These are phyloP conservation scores for Muntiacus muntjak DNA, from an alignment of 2,113 vertebrate species.

Conservation along the genomic window DNA sequence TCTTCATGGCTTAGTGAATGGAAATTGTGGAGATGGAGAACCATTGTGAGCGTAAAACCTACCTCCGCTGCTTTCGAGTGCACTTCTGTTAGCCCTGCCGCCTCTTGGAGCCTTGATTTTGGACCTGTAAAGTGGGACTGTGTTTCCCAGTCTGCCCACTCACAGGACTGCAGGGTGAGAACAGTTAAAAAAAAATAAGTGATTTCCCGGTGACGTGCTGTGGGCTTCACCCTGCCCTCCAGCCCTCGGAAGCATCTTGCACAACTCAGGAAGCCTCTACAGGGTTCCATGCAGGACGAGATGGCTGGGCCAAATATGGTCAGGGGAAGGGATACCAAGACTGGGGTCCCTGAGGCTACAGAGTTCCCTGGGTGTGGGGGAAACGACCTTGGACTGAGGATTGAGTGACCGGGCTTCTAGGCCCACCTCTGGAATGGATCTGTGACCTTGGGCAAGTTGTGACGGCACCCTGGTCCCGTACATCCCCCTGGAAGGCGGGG, in stretches of 20 bases:
- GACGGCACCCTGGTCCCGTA: neutral
- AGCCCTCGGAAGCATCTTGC: neutral
- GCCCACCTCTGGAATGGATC: neutral
- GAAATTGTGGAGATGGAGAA: neutral
- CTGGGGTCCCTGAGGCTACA: neutral
- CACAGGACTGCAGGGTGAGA: neutral
- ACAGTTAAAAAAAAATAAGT: neutral
- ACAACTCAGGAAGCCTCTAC: neutral
- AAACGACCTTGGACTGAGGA: neutral
- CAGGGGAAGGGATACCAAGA: too few species aligned
- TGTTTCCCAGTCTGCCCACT: neutral
- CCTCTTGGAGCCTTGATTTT: neutral
- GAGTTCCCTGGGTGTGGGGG: neutral
- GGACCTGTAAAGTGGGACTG: neutral
- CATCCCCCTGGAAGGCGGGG: neutral
- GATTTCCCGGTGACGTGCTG: fast-evolving
- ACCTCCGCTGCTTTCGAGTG: neutral
- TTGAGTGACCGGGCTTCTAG: neutral
- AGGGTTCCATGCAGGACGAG: neutral
- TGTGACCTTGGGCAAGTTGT: neutral
- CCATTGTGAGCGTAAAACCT: neutral
- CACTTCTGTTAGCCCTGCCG: neutral
- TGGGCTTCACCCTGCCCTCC: neutral
- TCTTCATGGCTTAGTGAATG: neutral
- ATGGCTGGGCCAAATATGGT: neutral